These are phyloP conservation scores for Torymus auratus DNA, from an alignment of 2,888 invertebrate species.

Conservation along the genomic window DNA sequence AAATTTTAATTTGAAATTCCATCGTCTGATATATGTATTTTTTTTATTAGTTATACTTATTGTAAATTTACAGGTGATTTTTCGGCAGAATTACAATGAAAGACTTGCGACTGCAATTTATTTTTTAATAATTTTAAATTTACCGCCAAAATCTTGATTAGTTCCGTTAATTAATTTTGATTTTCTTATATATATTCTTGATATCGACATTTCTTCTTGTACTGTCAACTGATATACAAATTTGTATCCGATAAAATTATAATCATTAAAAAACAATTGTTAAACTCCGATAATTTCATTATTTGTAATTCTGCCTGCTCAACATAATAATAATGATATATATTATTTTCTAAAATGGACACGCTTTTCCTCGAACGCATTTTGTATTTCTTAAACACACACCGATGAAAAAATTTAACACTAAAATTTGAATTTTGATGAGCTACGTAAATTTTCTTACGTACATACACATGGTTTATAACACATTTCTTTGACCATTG, in stretches of 20 bases:
- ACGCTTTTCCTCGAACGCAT: constrained; percentile 56
- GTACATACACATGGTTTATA: constrained; percentile 26
- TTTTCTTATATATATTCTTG: constrained; percentile 20
- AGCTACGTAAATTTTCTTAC: constrained; percentile 46
- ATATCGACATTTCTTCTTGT: constrained; percentile 37
- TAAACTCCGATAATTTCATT: constrained; percentile 36
- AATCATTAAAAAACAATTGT: constrained; percentile 36
- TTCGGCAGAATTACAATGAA: constrained; percentile 48
- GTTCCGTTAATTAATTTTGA: neutral
- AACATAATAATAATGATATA: constrained; percentile 41
- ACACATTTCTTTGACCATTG: constrained; percentile 54
- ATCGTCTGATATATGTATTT: constrained; percentile 52
- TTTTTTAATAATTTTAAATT: constrained; percentile 44
- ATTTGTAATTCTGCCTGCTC: constrained; percentile 37
- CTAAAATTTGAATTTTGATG: constrained; percentile 41
- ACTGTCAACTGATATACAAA: constrained; percentile 18
- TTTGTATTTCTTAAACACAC: constrained; percentile 46
- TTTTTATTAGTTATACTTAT: constrained; percentile 43
- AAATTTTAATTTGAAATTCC: constrained; percentile 9
- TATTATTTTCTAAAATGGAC: constrained; percentile 50
- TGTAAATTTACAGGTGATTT: constrained; percentile 48
- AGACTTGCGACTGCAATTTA: constrained; percentile 31
- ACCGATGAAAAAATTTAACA: constrained; percentile 43
- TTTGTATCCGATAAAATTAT: constrained; percentile 27
- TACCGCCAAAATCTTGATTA: neutral